These are phyloP conservation scores for Pycnonotus jocosus DNA, from an alignment of 2,113 vertebrate species.

Conservation along the genomic window DNA sequence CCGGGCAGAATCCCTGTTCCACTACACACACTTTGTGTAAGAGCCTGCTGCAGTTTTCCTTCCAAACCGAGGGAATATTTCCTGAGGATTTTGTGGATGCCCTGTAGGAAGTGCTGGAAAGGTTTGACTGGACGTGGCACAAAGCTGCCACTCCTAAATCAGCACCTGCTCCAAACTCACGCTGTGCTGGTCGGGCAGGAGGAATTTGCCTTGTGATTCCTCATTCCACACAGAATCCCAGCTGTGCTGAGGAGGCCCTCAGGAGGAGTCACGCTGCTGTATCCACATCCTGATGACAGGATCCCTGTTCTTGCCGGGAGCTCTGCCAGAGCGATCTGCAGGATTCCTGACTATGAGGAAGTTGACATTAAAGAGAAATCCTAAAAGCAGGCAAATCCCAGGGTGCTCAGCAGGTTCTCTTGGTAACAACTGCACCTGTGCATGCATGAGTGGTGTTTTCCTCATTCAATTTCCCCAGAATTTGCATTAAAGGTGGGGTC, in stretches of 20 bases:
- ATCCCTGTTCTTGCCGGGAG: background rate
- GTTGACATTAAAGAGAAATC: background rate
- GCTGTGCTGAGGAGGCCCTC: background rate
- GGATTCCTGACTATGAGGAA: background rate
- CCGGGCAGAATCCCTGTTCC: fast-evolving
- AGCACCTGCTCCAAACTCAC: fast-evolving
- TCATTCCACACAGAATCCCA: background rate
- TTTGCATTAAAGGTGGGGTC: background rate
- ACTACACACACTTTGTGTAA: fast-evolving
- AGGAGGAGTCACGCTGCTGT: background rate
- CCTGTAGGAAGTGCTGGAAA: background rate
- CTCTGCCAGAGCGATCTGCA: background rate
- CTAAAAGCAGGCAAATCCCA: background rate
- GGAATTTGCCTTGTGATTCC: background rate
- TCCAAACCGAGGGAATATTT: background rate
- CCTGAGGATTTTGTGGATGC: background rate
- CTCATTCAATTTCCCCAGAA: background rate
- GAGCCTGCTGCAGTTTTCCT: background rate
- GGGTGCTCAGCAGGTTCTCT: background rate
- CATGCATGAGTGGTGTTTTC: background rate
- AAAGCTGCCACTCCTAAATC: background rate
- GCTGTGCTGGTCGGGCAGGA: background rate
- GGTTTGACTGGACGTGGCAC: background rate
- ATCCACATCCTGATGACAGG: background rate
- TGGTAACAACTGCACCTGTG: background rate